Base-by-base conservation (phyloP, 2,797 vertebrate species). In the Dryobates pubescens region DNA sequence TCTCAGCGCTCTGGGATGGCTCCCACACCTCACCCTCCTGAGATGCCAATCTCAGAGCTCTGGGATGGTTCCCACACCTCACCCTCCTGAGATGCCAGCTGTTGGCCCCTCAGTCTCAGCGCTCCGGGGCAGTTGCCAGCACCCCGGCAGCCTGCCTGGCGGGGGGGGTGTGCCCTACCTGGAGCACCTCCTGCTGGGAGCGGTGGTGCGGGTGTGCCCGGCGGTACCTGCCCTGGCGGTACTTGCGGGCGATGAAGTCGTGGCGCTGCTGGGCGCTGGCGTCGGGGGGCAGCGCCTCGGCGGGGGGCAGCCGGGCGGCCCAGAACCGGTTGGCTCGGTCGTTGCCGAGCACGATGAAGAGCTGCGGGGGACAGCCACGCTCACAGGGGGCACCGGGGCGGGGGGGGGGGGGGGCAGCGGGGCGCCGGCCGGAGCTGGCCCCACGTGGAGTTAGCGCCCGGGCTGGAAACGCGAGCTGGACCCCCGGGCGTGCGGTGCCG, bases 311-410 rank as follows among this genome's bases (percentile, higher is more conserved):
- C 18, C 85, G 96, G 8, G 98, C 98, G 0, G 98, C 98, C 99
- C 99, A 99, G 97, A 99, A 99, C 3, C 98, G 98, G 68, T 99
- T 99, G 88, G 98, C 99, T 82, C 98, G 97, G 79, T 99, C 98
- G n/a, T 99, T 99, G 11, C 99, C 99, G 94, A 99, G 95, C 98
- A 99, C 94, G 76, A 99, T 99, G 97, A 99, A 99, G 56, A 99
- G 98, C 99, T 99, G 94, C 47, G 61, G 68, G 65, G 82, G 34
- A 74, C 58, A 13, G 22, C 34, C 23, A 2, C 0, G 27, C 62
- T 69, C 49, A 82, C 0, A 29, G 23, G 0, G 0, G 76, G 27
- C 63, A 29, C 57, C 19, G 4, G 24, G 26, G 17, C 12, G n/a
- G 56, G 32, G 32, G 83, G 59, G 26, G 26, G 73, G 30, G 83